phyloP scores from a whole-genome alignment of 2,797 vertebrate genomes.

The Pteropus rufus region DNA sequence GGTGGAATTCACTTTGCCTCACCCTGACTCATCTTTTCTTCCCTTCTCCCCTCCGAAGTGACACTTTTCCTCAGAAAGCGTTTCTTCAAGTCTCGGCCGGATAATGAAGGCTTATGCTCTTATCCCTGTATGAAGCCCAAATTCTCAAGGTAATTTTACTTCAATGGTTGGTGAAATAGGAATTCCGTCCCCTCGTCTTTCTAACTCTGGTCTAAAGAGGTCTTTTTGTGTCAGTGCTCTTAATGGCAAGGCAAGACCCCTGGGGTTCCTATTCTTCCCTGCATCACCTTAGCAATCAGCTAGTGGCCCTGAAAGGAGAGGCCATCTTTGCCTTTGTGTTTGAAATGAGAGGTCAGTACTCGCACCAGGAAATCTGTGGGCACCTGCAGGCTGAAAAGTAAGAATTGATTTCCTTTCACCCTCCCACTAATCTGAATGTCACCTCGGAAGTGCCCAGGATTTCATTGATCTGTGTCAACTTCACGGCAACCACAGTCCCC shows the following conservation, averaged over 20 bases:
- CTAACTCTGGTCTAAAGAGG: conserved; percentile 48
- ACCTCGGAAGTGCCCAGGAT: conserved; percentile 46
- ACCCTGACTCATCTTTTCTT: conserved; percentile 26
- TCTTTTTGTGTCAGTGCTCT: conserved; percentile 64
- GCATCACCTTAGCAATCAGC: conserved; percentile 54
- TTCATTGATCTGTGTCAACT: conserved; percentile 68
- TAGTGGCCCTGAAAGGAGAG: conserved; percentile 25
- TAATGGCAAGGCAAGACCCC: conserved; percentile 39
- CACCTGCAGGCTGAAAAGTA: conserved; percentile 13
- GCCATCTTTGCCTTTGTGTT: conserved; percentile 67
- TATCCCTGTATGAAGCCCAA: conserved; percentile 70
- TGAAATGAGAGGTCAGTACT: conserved; percentile 40
- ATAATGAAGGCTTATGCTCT: conserved; percentile 66
- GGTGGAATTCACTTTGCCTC: conserved; percentile 34
- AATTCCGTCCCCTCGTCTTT: conserved; percentile 63
- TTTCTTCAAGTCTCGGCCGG: conserved; percentile 41
- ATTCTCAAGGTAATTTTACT: conserved; percentile 62
- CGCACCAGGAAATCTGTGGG: conserved; percentile 10
- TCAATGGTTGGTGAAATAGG: conserved; percentile 63
- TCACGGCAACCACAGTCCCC: neutral
- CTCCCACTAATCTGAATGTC: conserved; percentile 64
- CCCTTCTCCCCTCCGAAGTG: neutral
- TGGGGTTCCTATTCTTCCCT: conserved; percentile 41
- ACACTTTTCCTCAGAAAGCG: conserved; percentile 14
- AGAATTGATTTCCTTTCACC: conserved; percentile 55